Base-by-base conservation (phyloP, 2,113 vertebrate species). In the Neomonachus schauinslandi region DNA sequence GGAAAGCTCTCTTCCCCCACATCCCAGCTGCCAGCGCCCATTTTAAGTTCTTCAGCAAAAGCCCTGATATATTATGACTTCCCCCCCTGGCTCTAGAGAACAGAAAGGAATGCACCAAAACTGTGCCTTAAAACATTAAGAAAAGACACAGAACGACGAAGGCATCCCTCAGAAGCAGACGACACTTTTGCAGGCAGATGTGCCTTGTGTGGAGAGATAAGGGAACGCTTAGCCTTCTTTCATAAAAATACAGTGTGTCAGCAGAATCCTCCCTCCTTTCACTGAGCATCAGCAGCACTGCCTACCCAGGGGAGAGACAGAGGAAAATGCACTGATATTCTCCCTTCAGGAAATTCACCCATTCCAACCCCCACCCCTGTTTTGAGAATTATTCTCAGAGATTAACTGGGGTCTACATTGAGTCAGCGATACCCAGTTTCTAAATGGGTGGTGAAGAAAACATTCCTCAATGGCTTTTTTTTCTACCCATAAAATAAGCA, bases 1-100 rank as follows among this genome's bases (percentile, higher is more conserved):
- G 85, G 96, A 98, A 98, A 98, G 97, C 95, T 97, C 84, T 96
- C 71, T 89, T 76, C 36, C 51, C 51, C 71, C 53, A 97, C 65
- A 89, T 46, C 22, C 91, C 97, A 98, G 97, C 97, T 97, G 96
- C 94, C 84, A 97, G 84, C 4, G 19, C 95, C 94, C 84, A 95
- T 96, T 95, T 97, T 95, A 98, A 97, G 81, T 88, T 97, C 69
- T 82, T 97, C 65, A 18, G 77, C 42, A 97, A 91, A 88, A 97
- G 63, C 82, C 42, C 90, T 93, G 74, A 95, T 89, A 24, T 31
- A 93, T 91, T 89, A 77, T 93, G 76, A 91, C 82, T 65, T 81
- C 59, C 36, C 80, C 80, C 67, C 26, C 28, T 28, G 77, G 84
- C 95, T 96, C 42, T 80, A 76, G 65, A 95, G 65, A 87, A 94